Conservation (phyloP, 2,888 invertebrate genomes). For the Eupithecia pulchellata region DNA sequence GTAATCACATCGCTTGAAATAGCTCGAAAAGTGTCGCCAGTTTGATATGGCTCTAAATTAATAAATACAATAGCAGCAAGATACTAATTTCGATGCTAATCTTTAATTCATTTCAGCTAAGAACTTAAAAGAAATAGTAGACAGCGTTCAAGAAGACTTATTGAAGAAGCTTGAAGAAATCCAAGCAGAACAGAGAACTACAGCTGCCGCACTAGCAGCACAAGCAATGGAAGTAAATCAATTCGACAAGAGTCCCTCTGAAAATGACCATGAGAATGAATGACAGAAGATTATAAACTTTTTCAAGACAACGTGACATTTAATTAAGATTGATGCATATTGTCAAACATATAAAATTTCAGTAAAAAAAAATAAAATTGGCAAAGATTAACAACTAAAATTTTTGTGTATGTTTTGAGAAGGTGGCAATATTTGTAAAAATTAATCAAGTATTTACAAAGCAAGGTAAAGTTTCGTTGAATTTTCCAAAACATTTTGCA, state of each 20-base stretch:
- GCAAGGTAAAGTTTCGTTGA: not conserved
- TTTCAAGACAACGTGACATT: not conserved
- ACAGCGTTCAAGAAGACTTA: conserved; percentile 78
- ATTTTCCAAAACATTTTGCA: not conserved
- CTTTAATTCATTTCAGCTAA: conserved; percentile 59
- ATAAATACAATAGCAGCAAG: not conserved
- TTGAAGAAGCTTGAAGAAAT: conserved; percentile 75
- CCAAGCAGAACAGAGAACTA: conserved; percentile 60
- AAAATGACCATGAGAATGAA: conserved; percentile 17
- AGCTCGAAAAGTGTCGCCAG: no score
- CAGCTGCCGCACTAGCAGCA: conserved; percentile 24
- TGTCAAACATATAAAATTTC: conserved; percentile 30
- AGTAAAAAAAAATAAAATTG: conserved; percentile 32
- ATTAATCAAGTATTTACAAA: not conserved
- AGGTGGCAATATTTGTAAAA: not conserved
- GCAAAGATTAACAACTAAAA: not conserved
- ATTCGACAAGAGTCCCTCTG: not conserved
- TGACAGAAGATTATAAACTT: conserved; percentile 33
- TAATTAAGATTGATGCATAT: conserved; percentile 27
- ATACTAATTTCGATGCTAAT: not conserved
- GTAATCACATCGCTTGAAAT: no score
- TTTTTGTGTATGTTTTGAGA: not conserved
- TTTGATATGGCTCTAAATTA: no score
- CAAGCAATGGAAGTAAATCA: conserved; percentile 20
- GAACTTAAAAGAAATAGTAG: conserved; percentile 78